Conservation (phyloP, 2,113 vertebrate genomes). For the Peromyscus maniculatus region DNA sequence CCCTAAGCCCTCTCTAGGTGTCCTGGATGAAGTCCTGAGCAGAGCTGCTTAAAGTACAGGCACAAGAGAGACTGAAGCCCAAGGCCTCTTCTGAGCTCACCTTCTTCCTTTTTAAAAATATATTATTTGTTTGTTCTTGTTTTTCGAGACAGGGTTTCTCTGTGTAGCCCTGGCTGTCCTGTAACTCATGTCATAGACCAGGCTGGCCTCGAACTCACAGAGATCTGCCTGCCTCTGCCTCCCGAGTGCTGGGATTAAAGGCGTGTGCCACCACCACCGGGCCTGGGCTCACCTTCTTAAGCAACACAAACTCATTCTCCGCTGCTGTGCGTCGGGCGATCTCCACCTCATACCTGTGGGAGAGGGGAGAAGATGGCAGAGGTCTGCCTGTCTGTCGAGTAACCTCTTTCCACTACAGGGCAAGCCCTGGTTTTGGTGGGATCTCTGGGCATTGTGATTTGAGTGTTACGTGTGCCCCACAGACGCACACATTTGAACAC, state of each 20-base stretch:
- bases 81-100: constrained; percentile 72
- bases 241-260: no score
- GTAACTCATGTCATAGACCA: no score
- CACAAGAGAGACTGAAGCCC: not conserved
- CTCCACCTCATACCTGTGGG: constrained; percentile 91
- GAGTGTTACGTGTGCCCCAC: not conserved
- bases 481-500: not conserved
- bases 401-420: not conserved
- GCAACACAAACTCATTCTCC: constrained; percentile 92
- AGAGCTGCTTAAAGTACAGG: not conserved
- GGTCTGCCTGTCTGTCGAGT: not conserved
- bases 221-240: no score
- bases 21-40: not conserved
- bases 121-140: no score
- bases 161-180: no score
- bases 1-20: not conserved
- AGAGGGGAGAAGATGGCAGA: not conserved
- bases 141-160: no score
- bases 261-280: no score
- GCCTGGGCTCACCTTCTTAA: constrained; percentile 90
- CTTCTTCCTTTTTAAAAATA: constrained; percentile 78
- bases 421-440: not conserved
- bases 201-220: no score
- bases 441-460: not conserved
- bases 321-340: constrained; percentile 88